Evolutionary conservation across 2,888 invertebrate genomes (phyloP).

Genomic region (Norana najaformis): DNA sequence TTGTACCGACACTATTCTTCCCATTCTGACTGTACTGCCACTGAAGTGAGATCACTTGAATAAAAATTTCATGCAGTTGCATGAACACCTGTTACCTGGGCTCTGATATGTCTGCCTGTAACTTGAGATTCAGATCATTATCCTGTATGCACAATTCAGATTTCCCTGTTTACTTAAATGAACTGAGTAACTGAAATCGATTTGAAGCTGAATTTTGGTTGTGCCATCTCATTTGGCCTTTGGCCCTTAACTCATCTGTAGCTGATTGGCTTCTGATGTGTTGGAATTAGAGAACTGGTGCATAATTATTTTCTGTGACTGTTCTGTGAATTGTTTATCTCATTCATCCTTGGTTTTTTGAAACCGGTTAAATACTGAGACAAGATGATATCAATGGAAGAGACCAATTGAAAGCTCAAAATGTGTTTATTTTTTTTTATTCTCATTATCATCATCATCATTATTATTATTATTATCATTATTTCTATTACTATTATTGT

Average conservation of each 20-base stretch:
- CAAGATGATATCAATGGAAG: no score
- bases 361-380: not conserved
- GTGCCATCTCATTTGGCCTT: not conserved
- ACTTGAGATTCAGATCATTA: not conserved
- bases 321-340: not conserved
- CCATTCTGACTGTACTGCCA: not conserved
- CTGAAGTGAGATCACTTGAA: conserved; percentile 13
- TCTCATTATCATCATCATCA: not conserved
- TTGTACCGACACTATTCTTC: not conserved
- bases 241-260: not conserved
- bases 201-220: not conserved
- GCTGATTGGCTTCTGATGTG: not conserved
- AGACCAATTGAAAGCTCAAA: not conserved
- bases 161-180: not conserved
- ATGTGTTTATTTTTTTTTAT: not conserved
- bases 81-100: not conserved
- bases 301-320: no score
- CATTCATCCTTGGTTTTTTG: not conserved
- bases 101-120: not conserved
- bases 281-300: not conserved
- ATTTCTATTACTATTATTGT: not conserved
- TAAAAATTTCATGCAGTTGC: conserved; percentile 13
- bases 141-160: not conserved
- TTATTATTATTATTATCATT: not conserved
- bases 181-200: not conserved